Base-by-base conservation (phyloP, 2,888 invertebrate genomes). In the Ochlodes sylvanus region DNA sequence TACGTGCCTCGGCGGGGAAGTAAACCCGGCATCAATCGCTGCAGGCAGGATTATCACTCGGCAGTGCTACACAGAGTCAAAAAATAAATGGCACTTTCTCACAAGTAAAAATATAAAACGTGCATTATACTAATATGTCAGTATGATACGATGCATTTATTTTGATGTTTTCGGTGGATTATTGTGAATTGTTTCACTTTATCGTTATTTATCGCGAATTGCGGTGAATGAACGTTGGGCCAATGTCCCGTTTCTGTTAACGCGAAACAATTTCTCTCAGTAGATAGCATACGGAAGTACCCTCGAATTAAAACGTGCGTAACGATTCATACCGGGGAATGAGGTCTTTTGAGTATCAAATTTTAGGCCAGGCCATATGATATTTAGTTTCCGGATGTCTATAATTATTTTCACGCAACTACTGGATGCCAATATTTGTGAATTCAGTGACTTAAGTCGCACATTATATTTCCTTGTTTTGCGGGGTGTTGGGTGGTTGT, bases 221-320 rank as follows among this genome's bases (percentile, higher is more conserved):
- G 75, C 77, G 82, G 80, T 80, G 83, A 78, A 79, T 70, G 82
- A 75, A 79, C 82, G 76, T 61, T 65, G 71, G 79, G 81, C 74
- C 82, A 78, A 75, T 72, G 81, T 72, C 76, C 84, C 74, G 77
- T 64, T 75, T 79, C 80, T 74, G 69, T 73, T 75, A 70, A 71
- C 72, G 70, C 75, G 76, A 77, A 85, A 81, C 76, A 68, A 79
- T 78, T 81, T 77, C 77, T 75, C 75, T 72, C 77, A 73, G 42
- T 42, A 63, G 56, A 27, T 34, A 52, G 21, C 21, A 52, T 17
- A 58, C 65, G 65, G 65, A 65, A 65, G 58, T 65, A 38, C 15
- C 52, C 57, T 21, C 58, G 52, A 64, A 65, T 65, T 58, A 71
- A 68, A 68, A 72, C 66, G 61, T 68, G 38, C 57, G 57, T 57